Conservation (phyloP, 2,888 invertebrate species). For the Timema cristinae region DNA sequence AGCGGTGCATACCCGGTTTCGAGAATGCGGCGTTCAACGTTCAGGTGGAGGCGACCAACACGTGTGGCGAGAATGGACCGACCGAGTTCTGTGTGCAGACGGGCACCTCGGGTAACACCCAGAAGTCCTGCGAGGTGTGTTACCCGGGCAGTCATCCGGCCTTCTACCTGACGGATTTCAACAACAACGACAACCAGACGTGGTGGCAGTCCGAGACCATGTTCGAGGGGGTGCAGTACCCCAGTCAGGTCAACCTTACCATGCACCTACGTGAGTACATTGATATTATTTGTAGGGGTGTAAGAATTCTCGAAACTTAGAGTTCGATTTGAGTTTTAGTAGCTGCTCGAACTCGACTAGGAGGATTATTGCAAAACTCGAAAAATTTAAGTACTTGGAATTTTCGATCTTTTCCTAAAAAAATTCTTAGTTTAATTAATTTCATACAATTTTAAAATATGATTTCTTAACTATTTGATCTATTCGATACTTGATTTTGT, state of each 20-base stretch:
- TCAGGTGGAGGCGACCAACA: slow-evolving; percentile 89
- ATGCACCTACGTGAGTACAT: slow-evolving; percentile 76
- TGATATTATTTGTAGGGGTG: too few relatives aligned
- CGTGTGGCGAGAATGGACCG: slow-evolving; percentile 79
- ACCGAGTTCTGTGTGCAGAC: slow-evolving; percentile 91
- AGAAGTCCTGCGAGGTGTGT: slow-evolving; percentile 79
- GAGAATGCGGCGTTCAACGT: slow-evolving; percentile 93
- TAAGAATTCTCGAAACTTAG: too few relatives aligned
- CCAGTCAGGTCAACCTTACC: slow-evolving; percentile 89
- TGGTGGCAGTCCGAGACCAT: slow-evolving; percentile 99
- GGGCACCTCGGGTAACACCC: slow-evolving; percentile 56
- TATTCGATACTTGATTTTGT: too few relatives aligned
- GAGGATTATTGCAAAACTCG: too few relatives aligned
- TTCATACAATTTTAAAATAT: too few relatives aligned
- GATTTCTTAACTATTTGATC: too few relatives aligned
- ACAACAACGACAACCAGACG: slow-evolving; percentile 83
- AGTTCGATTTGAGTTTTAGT: too few relatives aligned
- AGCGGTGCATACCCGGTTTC: slow-evolving; percentile 95
- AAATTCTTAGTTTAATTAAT: too few relatives aligned
- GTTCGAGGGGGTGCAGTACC: slow-evolving; percentile 87
- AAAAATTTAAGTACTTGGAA: too few relatives aligned
- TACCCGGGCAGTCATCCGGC: slow-evolving; percentile 63
- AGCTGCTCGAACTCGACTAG: too few relatives aligned
- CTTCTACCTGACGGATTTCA: slow-evolving; percentile 80
- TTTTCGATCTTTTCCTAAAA: too few relatives aligned